phyloP scores from a whole-genome alignment of 2,888 invertebrate genomes.

The Galerucella calmariensis region DNA sequence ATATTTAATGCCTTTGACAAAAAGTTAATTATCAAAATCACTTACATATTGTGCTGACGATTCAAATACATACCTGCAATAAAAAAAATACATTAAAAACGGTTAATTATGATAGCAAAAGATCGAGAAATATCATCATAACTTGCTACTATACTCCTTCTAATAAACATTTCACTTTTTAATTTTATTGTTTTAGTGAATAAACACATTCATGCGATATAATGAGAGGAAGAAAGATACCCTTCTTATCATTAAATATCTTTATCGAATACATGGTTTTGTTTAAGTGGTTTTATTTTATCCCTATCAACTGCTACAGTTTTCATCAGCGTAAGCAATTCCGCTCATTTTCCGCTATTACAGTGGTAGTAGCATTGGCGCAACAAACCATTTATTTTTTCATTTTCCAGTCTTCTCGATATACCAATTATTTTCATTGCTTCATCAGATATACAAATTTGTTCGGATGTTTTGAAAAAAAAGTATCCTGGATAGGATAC shows the following conservation, averaged over 20 bases:
- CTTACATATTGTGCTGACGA: no score
- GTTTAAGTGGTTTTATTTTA: not conserved
- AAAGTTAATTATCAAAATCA: no score
- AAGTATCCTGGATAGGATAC: no score
- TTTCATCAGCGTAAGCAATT: not conserved
- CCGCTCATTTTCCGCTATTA: not conserved
- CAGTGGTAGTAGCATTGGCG: not conserved
- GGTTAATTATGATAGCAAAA: no score
- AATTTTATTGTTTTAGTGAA: no score
- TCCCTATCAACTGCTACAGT: not conserved
- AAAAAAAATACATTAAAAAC: no score
- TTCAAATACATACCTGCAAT: no score
- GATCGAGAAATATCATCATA: no score
- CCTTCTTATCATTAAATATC: not conserved
- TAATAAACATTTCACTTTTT: no score
- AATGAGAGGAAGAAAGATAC: not conserved
- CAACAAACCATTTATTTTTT: not conserved
- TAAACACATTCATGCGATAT: not conserved
- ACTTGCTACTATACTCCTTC: no score
- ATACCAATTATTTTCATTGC: no score
- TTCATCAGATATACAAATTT: not conserved
- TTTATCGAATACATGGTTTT: not conserved
- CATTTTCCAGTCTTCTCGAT: not conserved
- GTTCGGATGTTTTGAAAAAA: not conserved
- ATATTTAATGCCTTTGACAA: no score